Conservation (phyloP, 2,113 vertebrate genomes). For the Ictalurus punctatus region DNA sequence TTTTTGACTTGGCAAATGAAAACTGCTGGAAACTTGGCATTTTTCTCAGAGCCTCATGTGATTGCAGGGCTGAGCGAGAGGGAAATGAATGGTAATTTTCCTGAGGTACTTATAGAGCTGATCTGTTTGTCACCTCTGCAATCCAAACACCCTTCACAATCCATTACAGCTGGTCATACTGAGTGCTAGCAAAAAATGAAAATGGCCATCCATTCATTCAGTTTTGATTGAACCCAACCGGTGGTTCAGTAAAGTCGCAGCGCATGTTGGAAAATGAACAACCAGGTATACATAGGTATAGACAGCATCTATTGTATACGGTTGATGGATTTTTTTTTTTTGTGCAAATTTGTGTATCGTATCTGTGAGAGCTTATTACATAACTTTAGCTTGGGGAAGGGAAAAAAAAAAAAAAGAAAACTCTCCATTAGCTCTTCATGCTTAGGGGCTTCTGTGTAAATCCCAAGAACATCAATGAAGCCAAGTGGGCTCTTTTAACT, state of each 20-base stretch:
- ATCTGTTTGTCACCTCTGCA: slow-evolving; percentile 62
- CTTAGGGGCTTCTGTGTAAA: slow-evolving; percentile 36
- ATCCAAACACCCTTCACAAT: slow-evolving; percentile 58
- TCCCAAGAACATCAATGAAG: slow-evolving; percentile 24
- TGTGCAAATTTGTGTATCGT: background rate
- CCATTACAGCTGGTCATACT: slow-evolving; percentile 39
- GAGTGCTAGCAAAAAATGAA: slow-evolving; percentile 14
- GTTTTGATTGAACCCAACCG: slow-evolving; percentile 64
- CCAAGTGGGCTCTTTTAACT: slow-evolving; percentile 47
- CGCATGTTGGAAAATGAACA: slow-evolving; percentile 49
- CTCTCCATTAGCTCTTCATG: slow-evolving; percentile 10
- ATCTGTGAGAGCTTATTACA: background rate
- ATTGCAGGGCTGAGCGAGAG: slow-evolving; percentile 32
- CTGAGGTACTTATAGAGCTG: slow-evolving; percentile 56
- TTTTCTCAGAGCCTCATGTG: background rate
- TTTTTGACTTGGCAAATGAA: background rate
- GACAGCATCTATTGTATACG: background rate
- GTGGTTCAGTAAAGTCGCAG: slow-evolving; percentile 52
- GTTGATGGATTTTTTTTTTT: background rate
- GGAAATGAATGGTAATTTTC: slow-evolving; percentile 60
- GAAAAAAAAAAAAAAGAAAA: background rate
- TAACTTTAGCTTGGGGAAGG: background rate
- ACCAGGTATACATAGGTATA: slow-evolving; percentile 45
- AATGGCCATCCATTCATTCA: slow-evolving; percentile 43
- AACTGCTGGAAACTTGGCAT: slow-evolving; percentile 10